Evolutionary conservation across 2,113 vertebrate species (phyloP), one percentile per base, ranked within the genome.

Genomic region (Oryzias javanicus): DNA sequence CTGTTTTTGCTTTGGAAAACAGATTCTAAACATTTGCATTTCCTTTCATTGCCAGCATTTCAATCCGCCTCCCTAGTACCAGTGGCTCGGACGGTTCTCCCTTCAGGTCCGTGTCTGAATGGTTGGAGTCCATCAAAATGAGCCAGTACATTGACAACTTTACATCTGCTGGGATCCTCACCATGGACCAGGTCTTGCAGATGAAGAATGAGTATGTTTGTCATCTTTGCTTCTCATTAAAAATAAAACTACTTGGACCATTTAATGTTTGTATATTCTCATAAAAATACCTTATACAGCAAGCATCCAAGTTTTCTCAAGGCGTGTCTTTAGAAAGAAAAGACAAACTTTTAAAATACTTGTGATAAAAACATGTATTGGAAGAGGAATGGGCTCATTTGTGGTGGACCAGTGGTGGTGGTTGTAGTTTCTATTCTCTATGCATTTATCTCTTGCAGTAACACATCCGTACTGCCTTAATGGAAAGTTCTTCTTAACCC

Each of bases 81-180:
- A 95, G 96, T 0, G 96, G 95, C 53, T 94, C 94, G 0, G 95
- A 98, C 49, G 95, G 96, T 0, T 88, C 94, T 74, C 95, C 96
- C 4, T 98, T 98, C 88, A 91, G 94, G 80, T 93, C 94, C 0
- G 95, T 98, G 55, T 86, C 93, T 0, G 97, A 98, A 82, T 99
- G 97, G 97, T 88, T 99, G 29, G 97, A 98, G 75, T 98, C 96
- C 85, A 98, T 99, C 81, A 94, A 95, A 74, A 98, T 98, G 97
- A 95, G 93, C 46, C 97, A 99, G 82, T 99, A 99, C 87, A 92
- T 92, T 0, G 95, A 98, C 67, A 94, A 95, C 90, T 99, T 99
- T 88, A 84, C 82, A 84, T 85, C 91, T 0, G 94, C 95, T 0
- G 95, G 94, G 42, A 89, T 96, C 58, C 90, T 93, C 41, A 91